Percentiles rank a stretch among this genome's conserved stretches.
These are phyloP conservation scores for Cynodonichthys magdalenae DNA, from an alignment of 2,797 vertebrate genomes.

Conservation along the genomic window DNA sequence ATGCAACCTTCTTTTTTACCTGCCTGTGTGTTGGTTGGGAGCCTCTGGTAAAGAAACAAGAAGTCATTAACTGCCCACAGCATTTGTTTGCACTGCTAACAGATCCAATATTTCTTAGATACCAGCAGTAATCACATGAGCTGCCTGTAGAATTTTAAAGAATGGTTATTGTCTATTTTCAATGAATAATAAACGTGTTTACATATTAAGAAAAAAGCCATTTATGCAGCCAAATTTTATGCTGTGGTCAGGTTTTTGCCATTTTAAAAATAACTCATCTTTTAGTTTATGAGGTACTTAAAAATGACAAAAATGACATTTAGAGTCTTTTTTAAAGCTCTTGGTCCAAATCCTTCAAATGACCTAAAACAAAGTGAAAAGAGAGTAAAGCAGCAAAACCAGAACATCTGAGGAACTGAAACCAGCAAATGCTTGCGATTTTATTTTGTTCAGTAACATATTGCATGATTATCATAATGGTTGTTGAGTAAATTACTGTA, in stretches of 20 bases:
- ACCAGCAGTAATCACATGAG: neutral
- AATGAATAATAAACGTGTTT: too few species aligned
- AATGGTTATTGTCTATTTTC: neutral
- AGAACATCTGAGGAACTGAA: neutral
- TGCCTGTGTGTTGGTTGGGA: neutral
- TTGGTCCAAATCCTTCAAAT: slow-evolving; percentile 13
- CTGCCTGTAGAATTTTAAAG: slow-evolving; percentile 5
- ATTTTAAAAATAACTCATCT: neutral
- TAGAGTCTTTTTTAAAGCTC: slow-evolving; percentile 8
- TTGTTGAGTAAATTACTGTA: slow-evolving; percentile 6
- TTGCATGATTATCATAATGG: slow-evolving; percentile 8
- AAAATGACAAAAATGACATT: neutral
- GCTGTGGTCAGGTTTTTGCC: neutral
- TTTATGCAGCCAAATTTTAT: neutral
- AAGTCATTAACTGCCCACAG: slow-evolving; percentile 3
- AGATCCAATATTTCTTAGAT: neutral
- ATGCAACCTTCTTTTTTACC: neutral
- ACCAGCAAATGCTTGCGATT: neutral
- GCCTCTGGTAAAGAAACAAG: neutral
- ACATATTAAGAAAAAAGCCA: too few species aligned
- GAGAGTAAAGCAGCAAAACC: neutral
- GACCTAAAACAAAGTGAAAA: slow-evolving; percentile 6
- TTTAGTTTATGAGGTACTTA: neutral
- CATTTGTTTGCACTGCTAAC: neutral
- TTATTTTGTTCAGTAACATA: neutral